phyloP scores from a whole-genome alignment of 1,140 invertebrate species.

The Drosophila busckii region DNA sequence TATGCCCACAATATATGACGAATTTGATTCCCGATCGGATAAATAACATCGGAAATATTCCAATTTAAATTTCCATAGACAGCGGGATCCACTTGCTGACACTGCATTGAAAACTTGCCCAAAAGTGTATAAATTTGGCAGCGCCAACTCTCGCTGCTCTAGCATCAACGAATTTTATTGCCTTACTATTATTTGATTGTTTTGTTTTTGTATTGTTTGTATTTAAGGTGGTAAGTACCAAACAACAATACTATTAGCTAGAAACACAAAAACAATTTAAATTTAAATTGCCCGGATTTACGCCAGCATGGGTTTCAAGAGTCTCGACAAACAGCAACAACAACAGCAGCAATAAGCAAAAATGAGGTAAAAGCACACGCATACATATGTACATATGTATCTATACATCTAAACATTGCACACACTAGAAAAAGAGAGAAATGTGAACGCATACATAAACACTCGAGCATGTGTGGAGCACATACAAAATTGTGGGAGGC shows the following conservation, averaged over 20 bases:
- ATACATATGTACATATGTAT: not conserved
- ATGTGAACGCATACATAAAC: not conserved
- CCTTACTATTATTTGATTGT: too few relatives aligned
- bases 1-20: too few relatives aligned
- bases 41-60: too few relatives aligned
- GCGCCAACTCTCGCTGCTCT: too few relatives aligned
- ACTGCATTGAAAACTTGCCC: too few relatives aligned
- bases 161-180: too few relatives aligned
- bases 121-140: too few relatives aligned
- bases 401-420: slow-evolving; percentile 3
- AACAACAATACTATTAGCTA: slow-evolving; percentile 23
- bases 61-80: too few relatives aligned
- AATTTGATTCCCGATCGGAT: too few relatives aligned
- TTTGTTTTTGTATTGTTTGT: slow-evolving; percentile 14
- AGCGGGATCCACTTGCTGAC: too few relatives aligned
- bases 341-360: slow-evolving; percentile 26
- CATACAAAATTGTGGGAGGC: slow-evolving; percentile 42
- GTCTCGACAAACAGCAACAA: slow-evolving; percentile 36
- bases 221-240: slow-evolving; percentile 19
- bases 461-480: slow-evolving; percentile 38
- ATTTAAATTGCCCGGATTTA: slow-evolving; percentile 72
- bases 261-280: slow-evolving; percentile 59
- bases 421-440: not conserved
- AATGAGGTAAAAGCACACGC: slow-evolving; percentile 41
- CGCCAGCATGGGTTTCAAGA: slow-evolving; percentile 62